phyloP scores from a whole-genome alignment of 2,888 invertebrate species.

The Ophion obscuratus region DNA sequence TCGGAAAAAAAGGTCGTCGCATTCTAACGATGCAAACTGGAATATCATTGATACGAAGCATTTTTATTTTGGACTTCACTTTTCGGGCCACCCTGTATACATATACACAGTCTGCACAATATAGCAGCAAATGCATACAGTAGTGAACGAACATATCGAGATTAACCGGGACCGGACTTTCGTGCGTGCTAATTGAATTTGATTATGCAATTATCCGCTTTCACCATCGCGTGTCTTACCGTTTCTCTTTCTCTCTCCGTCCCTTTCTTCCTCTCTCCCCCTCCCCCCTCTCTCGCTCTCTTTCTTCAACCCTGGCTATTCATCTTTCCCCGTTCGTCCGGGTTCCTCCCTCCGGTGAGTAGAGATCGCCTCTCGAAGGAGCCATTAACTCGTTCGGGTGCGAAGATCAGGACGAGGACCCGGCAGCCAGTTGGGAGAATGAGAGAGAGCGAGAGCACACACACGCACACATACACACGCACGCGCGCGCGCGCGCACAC shows the following conservation, averaged over 20 bases:
- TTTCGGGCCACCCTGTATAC: background rate
- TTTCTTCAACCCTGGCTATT: slow-evolving; percentile 14
- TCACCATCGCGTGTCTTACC: slow-evolving; percentile 74
- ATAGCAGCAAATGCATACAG: background rate
- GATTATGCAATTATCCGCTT: slow-evolving; percentile 77
- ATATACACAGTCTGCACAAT: background rate
- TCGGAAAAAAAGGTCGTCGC: no score
- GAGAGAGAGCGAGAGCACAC: slow-evolving; percentile 20
- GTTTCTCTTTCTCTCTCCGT: slow-evolving; percentile 63
- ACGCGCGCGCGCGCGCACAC: background rate
- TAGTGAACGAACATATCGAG: slow-evolving; percentile 54
- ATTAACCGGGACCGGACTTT: slow-evolving; percentile 67
- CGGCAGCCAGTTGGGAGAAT: slow-evolving; percentile 15
- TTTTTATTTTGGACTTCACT: background rate
- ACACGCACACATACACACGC: background rate
- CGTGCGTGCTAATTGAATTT: slow-evolving; percentile 75
- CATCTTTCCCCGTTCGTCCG: slow-evolving; percentile 34
- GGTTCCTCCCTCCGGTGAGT: slow-evolving; percentile 26
- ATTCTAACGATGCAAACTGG: no score
- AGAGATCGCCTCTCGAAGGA: slow-evolving; percentile 55
- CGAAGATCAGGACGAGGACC: slow-evolving; percentile 24
- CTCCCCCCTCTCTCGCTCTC: slow-evolving; percentile 57
- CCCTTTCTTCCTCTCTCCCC: slow-evolving; percentile 53
- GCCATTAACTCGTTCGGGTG: slow-evolving; percentile 61
- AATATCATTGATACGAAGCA: background rate